A percentile compares a stretch with the other conserved stretches of the same genome.
phyloP scores from a whole-genome alignment of 2,797 vertebrate species.

The Xenops minutus region DNA sequence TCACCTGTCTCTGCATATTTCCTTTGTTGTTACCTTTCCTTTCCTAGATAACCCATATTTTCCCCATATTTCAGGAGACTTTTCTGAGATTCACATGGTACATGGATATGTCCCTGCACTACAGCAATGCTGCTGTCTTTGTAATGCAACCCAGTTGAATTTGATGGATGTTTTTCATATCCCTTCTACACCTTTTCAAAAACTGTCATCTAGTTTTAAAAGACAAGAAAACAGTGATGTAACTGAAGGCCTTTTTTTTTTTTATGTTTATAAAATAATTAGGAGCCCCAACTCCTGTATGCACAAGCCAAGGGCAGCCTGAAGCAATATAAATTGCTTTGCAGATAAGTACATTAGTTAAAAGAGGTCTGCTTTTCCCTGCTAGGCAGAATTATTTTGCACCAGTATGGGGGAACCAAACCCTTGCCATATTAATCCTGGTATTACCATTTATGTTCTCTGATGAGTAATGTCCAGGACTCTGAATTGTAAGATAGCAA shows the following conservation, averaged over 20 bases:
- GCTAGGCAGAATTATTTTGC: slow-evolving; percentile 49
- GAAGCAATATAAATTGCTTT: slow-evolving; percentile 15
- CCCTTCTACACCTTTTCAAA: neutral
- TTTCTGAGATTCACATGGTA: rapidly evolving
- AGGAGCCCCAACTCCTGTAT: neutral
- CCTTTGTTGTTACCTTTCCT: neutral
- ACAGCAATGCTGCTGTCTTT: neutral
- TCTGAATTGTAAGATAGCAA: neutral
- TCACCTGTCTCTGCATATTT: neutral
- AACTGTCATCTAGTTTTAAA: neutral
- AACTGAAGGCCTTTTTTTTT: neutral
- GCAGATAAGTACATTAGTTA: slow-evolving; percentile 19
- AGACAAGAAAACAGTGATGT: neutral
- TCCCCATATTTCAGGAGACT: neutral
- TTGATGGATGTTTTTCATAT: neutral
- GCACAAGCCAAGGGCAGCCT: neutral
- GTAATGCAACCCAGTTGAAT: neutral
- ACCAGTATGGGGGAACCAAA: neutral
- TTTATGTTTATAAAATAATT: neutral
- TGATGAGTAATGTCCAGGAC: neutral
- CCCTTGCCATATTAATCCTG: neutral
- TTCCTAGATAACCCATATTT: neutral
- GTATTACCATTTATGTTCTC: neutral
- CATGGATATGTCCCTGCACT: neutral
- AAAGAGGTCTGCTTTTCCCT: slow-evolving; percentile 1